phyloP scores from a whole-genome alignment of 2,797 vertebrate species.

The Helarctos malayanus region DNA sequence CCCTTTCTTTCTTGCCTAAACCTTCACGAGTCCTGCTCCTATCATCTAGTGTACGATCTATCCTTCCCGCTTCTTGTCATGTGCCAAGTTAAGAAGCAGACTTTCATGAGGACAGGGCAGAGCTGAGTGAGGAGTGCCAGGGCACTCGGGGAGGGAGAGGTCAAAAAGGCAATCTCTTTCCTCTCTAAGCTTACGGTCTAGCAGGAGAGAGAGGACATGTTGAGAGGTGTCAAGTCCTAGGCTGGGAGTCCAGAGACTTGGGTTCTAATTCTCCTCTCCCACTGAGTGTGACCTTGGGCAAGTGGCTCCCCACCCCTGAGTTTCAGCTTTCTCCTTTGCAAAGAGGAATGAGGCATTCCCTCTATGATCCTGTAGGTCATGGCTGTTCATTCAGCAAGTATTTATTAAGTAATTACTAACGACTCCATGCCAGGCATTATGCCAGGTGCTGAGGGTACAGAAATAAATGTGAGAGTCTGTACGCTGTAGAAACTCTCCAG shows the following conservation, averaged over 20 bases:
- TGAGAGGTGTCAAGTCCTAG: background rate
- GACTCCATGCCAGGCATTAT: background rate
- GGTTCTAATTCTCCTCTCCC: background rate
- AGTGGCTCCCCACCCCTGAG: background rate
- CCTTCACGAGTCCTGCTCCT: background rate
- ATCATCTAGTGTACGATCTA: background rate
- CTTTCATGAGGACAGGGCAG: background rate
- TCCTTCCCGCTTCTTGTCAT: background rate
- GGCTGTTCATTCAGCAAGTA: background rate
- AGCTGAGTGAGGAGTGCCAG: background rate
- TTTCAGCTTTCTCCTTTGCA: background rate
- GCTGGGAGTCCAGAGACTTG: background rate
- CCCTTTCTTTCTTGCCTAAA: background rate
- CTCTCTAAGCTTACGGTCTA: background rate
- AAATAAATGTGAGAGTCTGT: background rate
- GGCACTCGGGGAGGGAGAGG: background rate
- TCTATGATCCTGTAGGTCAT: background rate
- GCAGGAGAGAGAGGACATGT: background rate
- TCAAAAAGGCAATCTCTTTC: background rate
- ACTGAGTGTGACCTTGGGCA: background rate
- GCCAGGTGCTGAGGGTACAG: background rate
- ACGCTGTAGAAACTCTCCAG: background rate
- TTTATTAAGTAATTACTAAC: background rate
- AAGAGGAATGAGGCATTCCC: background rate
- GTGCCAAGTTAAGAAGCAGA: background rate